phyloP scores from a whole-genome alignment of 2,888 invertebrate genomes.

The Masnerella sp. region DNA sequence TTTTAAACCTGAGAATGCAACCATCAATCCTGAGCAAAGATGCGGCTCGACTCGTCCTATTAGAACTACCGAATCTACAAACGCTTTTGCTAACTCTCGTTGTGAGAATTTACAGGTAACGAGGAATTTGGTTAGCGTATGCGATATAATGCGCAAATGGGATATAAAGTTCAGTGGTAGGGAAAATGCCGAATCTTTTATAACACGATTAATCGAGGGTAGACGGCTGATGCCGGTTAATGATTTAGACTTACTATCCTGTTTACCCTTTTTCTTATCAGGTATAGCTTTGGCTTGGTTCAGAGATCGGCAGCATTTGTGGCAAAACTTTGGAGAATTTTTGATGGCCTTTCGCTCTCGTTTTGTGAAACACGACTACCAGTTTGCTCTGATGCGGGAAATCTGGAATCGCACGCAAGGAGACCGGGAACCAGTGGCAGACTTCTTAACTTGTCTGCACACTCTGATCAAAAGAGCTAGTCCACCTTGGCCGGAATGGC shows the following conservation, averaged over 20 bases:
- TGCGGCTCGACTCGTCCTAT: no score
- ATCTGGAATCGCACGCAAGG: slow-evolving; percentile 2
- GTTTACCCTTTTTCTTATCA: slow-evolving; percentile 8
- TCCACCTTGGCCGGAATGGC: background rate
- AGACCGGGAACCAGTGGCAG: background rate
- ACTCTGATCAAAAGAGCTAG: background rate
- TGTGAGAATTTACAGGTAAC: no score
- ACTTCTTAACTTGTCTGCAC: slow-evolving; percentile 1
- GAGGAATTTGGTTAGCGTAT: background rate
- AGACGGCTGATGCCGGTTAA: background rate
- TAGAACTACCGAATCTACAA: background rate
- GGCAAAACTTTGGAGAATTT: background rate
- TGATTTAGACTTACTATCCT: background rate
- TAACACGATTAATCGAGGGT: background rate
- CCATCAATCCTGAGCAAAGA: no score
- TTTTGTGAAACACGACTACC: background rate
- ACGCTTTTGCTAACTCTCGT: background rate
- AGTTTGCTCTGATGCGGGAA: background rate
- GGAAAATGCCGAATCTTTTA: background rate
- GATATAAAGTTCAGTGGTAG: background rate
- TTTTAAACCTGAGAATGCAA: no score
- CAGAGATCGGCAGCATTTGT: background rate
- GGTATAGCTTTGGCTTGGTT: background rate
- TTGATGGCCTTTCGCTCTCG: background rate
- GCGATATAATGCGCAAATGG: slow-evolving; percentile 1